A percentile compares a stretch with the other conserved stretches of the same genome.
These are phyloP conservation scores for Ovis aries DNA, from an alignment of 2,113 vertebrate species.

Conservation along the genomic window DNA sequence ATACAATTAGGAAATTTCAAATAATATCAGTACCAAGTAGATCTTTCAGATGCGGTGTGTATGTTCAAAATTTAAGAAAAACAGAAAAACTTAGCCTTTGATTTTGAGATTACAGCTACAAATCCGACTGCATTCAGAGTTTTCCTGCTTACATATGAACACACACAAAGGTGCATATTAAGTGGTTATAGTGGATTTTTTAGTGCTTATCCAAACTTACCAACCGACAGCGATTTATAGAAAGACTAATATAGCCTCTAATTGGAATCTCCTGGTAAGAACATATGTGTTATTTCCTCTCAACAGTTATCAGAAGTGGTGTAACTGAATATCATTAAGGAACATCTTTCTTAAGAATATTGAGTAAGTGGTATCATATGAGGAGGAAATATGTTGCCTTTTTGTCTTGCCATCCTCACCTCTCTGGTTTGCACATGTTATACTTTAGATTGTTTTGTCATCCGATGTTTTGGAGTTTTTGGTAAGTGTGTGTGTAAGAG, in stretches of 20 bases:
- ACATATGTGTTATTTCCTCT: background rate
- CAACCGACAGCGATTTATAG: background rate
- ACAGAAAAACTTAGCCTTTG: conserved; percentile 20
- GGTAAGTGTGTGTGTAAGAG: background rate
- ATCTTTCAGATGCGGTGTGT: background rate
- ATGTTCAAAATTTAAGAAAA: conserved; percentile 40
- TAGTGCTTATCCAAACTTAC: background rate
- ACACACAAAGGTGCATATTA: background rate
- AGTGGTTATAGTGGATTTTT: background rate
- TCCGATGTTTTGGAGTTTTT: background rate
- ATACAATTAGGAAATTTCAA: conserved; percentile 2
- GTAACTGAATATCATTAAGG: background rate
- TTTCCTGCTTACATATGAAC: background rate
- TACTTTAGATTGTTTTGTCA: background rate
- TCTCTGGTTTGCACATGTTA: background rate
- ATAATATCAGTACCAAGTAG: background rate
- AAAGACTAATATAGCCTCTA: conserved; percentile 2
- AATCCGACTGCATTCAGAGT: background rate
- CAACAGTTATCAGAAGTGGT: background rate
- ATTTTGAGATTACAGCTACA: conserved; percentile 1
- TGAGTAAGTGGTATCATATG: background rate
- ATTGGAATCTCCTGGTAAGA: background rate
- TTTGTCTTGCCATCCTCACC: background rate
- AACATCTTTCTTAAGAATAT: conserved; percentile 8
- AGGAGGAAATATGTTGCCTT: background rate